phyloP scores from a whole-genome alignment of 2,888 invertebrate species.

The Aleiodes leptofemur region DNA sequence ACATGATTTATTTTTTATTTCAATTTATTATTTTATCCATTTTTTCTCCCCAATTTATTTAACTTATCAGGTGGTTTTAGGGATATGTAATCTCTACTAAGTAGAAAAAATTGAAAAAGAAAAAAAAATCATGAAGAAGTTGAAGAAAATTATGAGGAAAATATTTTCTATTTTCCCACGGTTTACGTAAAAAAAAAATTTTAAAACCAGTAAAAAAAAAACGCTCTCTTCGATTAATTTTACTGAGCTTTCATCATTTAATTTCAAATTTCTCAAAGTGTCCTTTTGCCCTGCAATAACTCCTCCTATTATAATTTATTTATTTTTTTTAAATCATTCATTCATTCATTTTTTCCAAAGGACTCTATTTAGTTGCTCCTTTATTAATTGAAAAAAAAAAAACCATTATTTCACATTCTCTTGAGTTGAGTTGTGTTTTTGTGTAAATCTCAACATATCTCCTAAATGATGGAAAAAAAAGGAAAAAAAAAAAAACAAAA shows the following conservation, averaged over 20 bases:
- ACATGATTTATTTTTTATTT: constrained; percentile 33
- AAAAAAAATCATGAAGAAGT: constrained; percentile 14
- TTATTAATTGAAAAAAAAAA: neutral
- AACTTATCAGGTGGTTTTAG: constrained; percentile 67
- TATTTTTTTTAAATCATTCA: neutral
- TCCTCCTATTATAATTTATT: constrained; percentile 14
- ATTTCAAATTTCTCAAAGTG: constrained; percentile 29
- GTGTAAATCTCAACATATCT: constrained; percentile 7
- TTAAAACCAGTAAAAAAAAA: constrained; percentile 66
- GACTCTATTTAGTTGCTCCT: constrained; percentile 1
- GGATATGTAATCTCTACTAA: constrained; percentile 27
- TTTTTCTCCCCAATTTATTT: constrained; percentile 44
- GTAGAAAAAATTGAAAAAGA: neutral
- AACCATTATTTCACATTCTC: neutral
- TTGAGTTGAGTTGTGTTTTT: neutral
- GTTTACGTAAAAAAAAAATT: constrained; percentile 57
- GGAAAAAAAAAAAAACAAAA: constrained; percentile 29
- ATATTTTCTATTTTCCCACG: neutral
- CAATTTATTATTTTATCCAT: neutral
- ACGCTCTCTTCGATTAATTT: constrained; percentile 63
- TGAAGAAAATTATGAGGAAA: neutral
- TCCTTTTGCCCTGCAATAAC: constrained; percentile 28
- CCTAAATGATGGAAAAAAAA: constrained; percentile 31
- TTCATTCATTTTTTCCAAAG: neutral
- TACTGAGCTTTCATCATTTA: constrained; percentile 39